A percentile compares a stretch with the other conserved stretches of the same genome.
Evolutionary conservation across 2,113 vertebrate genomes (phyloP).

Genomic region (Serranochromis macrocephalus): DNA sequence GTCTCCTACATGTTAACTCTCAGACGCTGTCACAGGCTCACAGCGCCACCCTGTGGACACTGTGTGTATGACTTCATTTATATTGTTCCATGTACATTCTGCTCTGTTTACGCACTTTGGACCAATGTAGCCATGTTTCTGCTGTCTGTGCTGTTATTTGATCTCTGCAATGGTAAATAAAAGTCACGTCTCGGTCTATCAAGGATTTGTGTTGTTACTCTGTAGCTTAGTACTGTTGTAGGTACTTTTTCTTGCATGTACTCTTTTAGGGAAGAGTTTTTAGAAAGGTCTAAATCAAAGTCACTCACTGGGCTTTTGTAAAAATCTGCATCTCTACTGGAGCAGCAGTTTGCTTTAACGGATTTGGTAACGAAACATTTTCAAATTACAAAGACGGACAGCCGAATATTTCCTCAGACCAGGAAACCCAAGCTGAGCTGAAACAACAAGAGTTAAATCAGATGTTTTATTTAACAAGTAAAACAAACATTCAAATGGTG

Average conservation of each 20-base stretch:
- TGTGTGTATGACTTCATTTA: background rate
- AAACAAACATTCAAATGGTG: background rate
- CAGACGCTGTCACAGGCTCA: accelerated
- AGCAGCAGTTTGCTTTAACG: background rate
- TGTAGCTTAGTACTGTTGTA: background rate
- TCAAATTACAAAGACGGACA: background rate
- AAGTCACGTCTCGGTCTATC: background rate
- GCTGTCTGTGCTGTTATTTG: background rate
- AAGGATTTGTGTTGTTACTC: background rate
- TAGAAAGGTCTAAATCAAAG: background rate
- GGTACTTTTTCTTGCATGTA: background rate
- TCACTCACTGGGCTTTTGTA: background rate
- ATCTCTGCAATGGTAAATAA: background rate
- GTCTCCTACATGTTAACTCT: background rate
- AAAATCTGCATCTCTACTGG: background rate
- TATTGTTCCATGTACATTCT: background rate
- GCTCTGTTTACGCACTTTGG: background rate
- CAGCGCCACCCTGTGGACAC: background rate
- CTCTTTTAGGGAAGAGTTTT: background rate
- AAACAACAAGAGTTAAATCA: background rate
- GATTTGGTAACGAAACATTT: background rate
- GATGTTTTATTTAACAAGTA: background rate
- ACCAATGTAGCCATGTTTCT: background rate
- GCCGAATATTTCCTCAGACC: background rate
- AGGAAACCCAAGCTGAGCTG: background rate